Conservation (phyloP, 2,888 invertebrate species). For the Notodonta ziczac region DNA sequence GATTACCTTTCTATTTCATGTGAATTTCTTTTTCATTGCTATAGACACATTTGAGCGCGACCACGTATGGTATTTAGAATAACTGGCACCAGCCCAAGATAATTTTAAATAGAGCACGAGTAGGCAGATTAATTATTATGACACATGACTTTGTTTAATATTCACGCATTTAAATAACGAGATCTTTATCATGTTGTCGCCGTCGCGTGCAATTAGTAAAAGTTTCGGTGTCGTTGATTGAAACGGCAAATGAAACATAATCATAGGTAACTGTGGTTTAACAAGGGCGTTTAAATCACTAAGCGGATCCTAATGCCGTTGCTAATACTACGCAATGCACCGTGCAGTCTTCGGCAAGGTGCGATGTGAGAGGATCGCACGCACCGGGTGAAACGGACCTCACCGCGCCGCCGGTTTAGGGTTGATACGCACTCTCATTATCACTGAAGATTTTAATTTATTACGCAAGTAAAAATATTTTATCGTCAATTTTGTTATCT, state of each 20-base stretch:
- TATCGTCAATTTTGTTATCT: background rate
- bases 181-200: constrained; percentile 59
- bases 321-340: constrained; percentile 37
- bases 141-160: constrained; percentile 66
- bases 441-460: no score
- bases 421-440: constrained; percentile 17
- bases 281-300: constrained; percentile 27
- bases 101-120: constrained; percentile 71
- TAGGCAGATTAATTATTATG: constrained; percentile 76
- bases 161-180: constrained; percentile 57
- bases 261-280: constrained; percentile 27
- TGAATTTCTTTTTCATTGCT: constrained; percentile 53
- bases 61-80: constrained; percentile 75
- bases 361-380: constrained; percentile 40
- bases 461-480: no score
- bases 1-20: constrained; percentile 59
- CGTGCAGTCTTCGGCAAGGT: constrained; percentile 44
- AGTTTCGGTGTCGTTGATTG: constrained; percentile 42
- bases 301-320: constrained; percentile 28
- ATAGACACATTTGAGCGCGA: constrained; percentile 61
- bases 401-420: constrained; percentile 36
- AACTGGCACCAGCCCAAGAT: constrained; percentile 69
- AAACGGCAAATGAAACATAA: constrained; percentile 27
- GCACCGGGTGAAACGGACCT: constrained; percentile 31
- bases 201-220: constrained; percentile 50